These are phyloP conservation scores for Notechis scutatus DNA, from an alignment of 2,113 vertebrate species.

Conservation along the genomic window DNA sequence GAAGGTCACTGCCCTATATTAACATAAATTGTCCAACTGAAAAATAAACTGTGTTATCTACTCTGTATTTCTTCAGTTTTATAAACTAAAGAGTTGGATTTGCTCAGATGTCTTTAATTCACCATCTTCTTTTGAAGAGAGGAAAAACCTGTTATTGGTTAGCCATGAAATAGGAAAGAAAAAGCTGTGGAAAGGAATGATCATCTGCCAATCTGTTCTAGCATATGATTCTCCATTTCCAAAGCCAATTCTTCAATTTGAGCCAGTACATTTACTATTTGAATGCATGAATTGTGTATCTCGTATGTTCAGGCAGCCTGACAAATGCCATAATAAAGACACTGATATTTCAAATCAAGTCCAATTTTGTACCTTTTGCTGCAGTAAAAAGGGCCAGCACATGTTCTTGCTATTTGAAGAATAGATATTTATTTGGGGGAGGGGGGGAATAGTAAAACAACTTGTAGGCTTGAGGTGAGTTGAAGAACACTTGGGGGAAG, in stretches of 20 bases:
- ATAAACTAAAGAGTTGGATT: not conserved
- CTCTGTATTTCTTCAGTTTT: not conserved
- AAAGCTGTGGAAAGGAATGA: not conserved
- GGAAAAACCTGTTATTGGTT: conserved; percentile 35
- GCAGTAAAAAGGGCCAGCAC: not conserved
- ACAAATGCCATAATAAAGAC: not conserved
- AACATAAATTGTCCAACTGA: not conserved
- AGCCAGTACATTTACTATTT: not conserved
- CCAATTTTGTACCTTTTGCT: not conserved
- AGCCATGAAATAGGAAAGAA: conserved; percentile 29
- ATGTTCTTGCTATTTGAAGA: conserved; percentile 5
- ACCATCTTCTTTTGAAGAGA: not conserved
- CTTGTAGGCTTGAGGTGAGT: accelerated
- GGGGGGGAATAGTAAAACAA: not conserved
- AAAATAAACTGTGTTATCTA: not conserved
- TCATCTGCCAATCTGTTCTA: not conserved
- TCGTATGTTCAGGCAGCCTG: conserved; percentile 7
- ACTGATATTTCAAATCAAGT: not conserved
- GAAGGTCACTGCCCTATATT: not conserved
- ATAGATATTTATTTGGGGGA: not conserved
- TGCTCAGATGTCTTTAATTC: conserved; percentile 5
- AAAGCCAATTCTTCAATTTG: not conserved
- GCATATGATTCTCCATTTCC: conserved; percentile 1
- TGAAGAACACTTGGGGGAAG: not conserved
- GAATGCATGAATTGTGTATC: conserved; percentile 5